phyloP scores from a whole-genome alignment of 2,113 vertebrate species.

The Delphinus delphis region DNA sequence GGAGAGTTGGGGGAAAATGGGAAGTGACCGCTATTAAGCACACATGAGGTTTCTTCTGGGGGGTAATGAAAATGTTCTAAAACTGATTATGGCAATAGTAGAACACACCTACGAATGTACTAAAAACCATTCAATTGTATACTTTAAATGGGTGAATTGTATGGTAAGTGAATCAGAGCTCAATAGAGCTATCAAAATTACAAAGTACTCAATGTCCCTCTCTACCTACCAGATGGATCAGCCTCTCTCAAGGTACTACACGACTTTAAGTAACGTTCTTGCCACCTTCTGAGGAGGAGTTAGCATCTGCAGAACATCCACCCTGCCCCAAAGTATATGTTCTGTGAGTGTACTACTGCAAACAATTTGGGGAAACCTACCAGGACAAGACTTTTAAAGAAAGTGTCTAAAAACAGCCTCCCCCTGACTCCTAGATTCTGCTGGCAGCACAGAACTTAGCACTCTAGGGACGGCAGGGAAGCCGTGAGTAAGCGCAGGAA shows the following conservation, averaged over 20 bases:
- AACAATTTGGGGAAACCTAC: constrained; percentile 2
- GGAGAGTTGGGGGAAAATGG: not conserved
- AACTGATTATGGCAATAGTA: not conserved
- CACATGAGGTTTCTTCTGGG: not conserved
- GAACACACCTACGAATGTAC: not conserved
- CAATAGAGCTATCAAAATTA: not conserved
- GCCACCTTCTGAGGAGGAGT: not conserved
- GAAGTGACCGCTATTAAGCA: not conserved
- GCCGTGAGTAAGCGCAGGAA: not conserved
- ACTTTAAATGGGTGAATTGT: not conserved
- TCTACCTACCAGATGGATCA: not conserved
- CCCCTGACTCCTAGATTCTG: not conserved
- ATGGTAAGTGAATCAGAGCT: not conserved
- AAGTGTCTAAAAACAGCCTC: not conserved
- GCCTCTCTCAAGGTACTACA: not conserved
- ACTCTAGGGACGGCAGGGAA: not conserved
- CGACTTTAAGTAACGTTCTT: not conserved
- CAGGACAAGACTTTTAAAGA: not conserved
- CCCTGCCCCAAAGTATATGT: not conserved
- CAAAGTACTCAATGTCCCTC: not conserved
- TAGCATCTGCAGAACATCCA: not conserved
- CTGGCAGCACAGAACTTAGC: not conserved
- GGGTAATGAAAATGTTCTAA: constrained; percentile 5
- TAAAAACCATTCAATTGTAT: not conserved
- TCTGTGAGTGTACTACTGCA: not conserved